phyloP scores from a whole-genome alignment of 2,888 invertebrate species.

The Drosophila histrio region DNA sequence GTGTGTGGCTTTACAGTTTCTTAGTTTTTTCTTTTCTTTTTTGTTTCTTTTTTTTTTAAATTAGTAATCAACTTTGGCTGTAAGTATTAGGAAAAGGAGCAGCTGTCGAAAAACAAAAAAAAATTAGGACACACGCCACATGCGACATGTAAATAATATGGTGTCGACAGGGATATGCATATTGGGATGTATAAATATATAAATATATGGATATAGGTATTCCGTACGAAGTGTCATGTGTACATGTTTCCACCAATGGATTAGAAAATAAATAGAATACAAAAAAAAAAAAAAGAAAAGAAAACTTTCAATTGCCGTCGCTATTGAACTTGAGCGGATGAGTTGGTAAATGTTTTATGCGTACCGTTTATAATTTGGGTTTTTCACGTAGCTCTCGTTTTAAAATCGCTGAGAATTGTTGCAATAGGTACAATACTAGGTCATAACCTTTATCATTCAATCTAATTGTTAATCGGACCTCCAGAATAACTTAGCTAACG shows the following conservation, averaged over 20 bases:
- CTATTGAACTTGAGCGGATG: conserved; percentile 10
- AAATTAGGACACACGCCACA: conserved; percentile 6
- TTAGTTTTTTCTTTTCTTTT: background rate
- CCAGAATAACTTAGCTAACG: background rate
- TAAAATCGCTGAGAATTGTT: conserved; percentile 14
- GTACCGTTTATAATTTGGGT: conserved; percentile 3
- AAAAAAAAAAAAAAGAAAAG: no score
- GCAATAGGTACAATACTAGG: conserved; percentile 22
- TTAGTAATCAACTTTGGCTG: conserved; percentile 28
- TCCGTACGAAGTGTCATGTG: conserved; percentile 2
- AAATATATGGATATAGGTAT: background rate
- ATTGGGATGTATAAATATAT: background rate
- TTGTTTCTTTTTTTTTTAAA: conserved; percentile 1
- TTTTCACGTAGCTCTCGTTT: conserved; percentile 9
- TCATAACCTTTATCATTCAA: background rate
- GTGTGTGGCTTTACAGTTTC: background rate
- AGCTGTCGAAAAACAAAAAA: conserved; percentile 18
- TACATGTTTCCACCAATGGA: conserved; percentile 1
- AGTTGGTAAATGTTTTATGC: conserved; percentile 59
- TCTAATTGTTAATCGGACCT: background rate
- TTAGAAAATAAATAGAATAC: background rate
- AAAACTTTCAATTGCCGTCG: conserved; percentile 6
- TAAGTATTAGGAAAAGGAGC: conserved; percentile 20
- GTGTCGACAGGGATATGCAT: background rate
- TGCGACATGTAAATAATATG: conserved; percentile 20